Evolutionary conservation across 2,888 invertebrate species (phyloP).

Genomic region (Meganola albula): DNA sequence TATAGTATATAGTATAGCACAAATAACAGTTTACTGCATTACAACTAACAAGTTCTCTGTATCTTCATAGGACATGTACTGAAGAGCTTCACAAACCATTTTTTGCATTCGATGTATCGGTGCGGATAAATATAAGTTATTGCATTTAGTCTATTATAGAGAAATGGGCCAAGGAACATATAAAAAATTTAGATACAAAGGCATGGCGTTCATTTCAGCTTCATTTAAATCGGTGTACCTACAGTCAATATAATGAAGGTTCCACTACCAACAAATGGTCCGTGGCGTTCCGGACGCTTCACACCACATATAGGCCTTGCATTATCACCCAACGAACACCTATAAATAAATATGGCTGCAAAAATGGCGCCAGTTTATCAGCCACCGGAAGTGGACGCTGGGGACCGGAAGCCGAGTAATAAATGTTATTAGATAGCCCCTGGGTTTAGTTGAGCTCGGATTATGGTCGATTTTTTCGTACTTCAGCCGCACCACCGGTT

Average conservation of each 20-base stretch:
- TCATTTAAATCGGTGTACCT: too few species aligned
- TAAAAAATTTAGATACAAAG: too few species aligned
- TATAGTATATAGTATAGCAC: too few species aligned
- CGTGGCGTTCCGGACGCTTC: slow-evolving; percentile 26
- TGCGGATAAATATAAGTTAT: too few species aligned
- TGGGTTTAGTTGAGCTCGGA: slow-evolving; percentile 68
- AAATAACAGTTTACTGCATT: too few species aligned
- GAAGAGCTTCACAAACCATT: too few species aligned
- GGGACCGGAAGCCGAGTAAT: slow-evolving; percentile 71
- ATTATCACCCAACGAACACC: slow-evolving; percentile 65
- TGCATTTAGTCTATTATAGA: too few species aligned
- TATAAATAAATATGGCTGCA: slow-evolving; percentile 78
- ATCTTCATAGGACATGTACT: too few species aligned
- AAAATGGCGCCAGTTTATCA: slow-evolving; percentile 78
- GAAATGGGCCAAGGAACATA: too few species aligned
- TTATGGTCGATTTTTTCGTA: slow-evolving; percentile 58
- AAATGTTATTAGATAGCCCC: slow-evolving; percentile 78
- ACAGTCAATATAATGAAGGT: slow-evolving; percentile 27
- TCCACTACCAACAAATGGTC: slow-evolving; percentile 22
- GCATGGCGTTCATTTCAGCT: too few species aligned
- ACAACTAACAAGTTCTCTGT: too few species aligned
- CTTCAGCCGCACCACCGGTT: slow-evolving; percentile 61
- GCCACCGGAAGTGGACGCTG: slow-evolving; percentile 72
- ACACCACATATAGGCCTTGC: slow-evolving; percentile 55
- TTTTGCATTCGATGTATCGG: too few species aligned